phyloP scores from a whole-genome alignment of 2,888 invertebrate genomes.

The Pocota personata region DNA sequence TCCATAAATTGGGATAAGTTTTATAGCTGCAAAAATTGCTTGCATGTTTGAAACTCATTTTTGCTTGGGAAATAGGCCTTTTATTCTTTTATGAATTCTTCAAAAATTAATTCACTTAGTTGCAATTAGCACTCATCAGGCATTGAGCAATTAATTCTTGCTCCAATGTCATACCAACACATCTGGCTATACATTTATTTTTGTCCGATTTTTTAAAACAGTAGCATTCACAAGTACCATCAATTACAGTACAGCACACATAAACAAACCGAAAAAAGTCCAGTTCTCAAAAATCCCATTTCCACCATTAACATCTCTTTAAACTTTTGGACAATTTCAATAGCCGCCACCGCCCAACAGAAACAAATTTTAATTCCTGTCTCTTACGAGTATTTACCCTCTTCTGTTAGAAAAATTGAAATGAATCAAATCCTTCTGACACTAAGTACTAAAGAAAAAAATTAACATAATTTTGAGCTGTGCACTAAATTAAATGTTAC shows the following conservation, averaged over 20 bases:
- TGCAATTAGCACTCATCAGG: too few species aligned
- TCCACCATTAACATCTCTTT: not conserved
- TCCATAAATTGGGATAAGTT: not conserved
- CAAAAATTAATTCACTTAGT: not conserved
- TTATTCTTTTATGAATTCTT: not conserved
- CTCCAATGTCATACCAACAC: not conserved
- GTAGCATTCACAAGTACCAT: too few species aligned
- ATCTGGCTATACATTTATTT: too few species aligned
- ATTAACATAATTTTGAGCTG: constrained; percentile 40
- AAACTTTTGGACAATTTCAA: constrained; percentile 19
- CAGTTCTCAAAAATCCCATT: too few species aligned
- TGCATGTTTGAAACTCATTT: constrained; percentile 11
- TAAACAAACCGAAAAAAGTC: too few species aligned
- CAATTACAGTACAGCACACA: too few species aligned
- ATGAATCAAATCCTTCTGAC: constrained; percentile 39
- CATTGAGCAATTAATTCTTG: too few species aligned
- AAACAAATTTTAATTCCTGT: not conserved
- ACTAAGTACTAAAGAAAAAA: constrained; percentile 29
- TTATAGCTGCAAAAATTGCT: not conserved
- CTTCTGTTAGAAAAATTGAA: not conserved
- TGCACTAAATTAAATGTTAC: constrained; percentile 32
- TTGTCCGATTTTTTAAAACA: too few species aligned
- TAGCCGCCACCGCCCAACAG: not conserved
- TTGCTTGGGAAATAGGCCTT: not conserved
- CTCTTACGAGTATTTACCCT: not conserved